These are phyloP conservation scores for Babylonia areolata DNA, from an alignment of 1,140 invertebrate genomes.

Conservation along the genomic window DNA sequence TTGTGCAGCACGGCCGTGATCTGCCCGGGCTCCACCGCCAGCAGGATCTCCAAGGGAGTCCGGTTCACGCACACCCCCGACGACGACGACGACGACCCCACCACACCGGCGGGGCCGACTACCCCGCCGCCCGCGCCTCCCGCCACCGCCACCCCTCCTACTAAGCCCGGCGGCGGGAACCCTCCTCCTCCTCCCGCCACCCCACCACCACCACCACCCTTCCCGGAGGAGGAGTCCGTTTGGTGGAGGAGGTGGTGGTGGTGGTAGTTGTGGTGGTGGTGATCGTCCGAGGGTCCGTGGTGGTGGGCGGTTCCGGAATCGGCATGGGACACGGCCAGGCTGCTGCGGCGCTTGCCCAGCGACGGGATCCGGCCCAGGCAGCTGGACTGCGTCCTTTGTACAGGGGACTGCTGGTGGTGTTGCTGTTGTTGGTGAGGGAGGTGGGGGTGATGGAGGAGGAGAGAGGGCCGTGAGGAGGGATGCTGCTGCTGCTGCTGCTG, in stretches of 20 bases:
- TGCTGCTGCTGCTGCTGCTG: not conserved
- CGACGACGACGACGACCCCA: not conserved
- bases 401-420: not conserved
- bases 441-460: not conserved
- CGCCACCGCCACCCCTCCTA: not conserved
- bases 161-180: not conserved
- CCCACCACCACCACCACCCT: not conserved
- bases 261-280: slow-evolving; percentile 34
- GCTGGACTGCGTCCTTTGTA: slow-evolving; percentile 28
- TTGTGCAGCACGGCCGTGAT: slow-evolving; percentile 83
- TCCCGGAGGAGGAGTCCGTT: not conserved
- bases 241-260: too few species aligned
- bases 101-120: not conserved
- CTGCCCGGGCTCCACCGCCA: slow-evolving; percentile 77
- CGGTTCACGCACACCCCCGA: slow-evolving; percentile 37
- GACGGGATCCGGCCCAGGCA: slow-evolving; percentile 49
- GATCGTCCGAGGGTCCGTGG: slow-evolving; percentile 34
- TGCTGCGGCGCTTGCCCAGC: slow-evolving; percentile 46
- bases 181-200: not conserved
- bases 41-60: slow-evolving; percentile 76
- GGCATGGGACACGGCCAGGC: slow-evolving; percentile 46
- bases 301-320: not conserved
- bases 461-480: not conserved
- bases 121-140: too few species aligned
- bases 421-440: not conserved